A percentile compares a stretch with the other conserved stretches of the same genome.
These are phyloP conservation scores for Napeogenes sylphis DNA, from an alignment of 2,888 invertebrate species.

Conservation along the genomic window DNA sequence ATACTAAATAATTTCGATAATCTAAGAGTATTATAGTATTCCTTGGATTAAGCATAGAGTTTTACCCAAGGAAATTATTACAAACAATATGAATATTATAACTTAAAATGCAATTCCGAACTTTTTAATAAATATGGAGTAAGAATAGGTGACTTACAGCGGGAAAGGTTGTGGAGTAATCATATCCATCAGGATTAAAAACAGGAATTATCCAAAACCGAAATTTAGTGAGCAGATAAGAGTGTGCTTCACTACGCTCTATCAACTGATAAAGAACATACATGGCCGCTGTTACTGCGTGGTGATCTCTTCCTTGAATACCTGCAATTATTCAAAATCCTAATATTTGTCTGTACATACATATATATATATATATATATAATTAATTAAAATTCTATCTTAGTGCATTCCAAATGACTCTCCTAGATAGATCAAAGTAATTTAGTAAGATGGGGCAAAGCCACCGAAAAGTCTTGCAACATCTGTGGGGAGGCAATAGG, in stretches of 20 bases:
- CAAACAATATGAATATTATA: no score
- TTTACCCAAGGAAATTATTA: no score
- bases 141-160: slow-evolving; percentile 44
- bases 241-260: slow-evolving; percentile 56
- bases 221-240: slow-evolving; percentile 57
- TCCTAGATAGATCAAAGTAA: no score
- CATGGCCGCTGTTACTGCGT: slow-evolving; percentile 66
- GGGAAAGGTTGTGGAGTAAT: slow-evolving; percentile 69
- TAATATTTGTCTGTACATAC: neutral
- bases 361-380: no score
- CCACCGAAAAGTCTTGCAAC: no score
- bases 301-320: slow-evolving; percentile 68
- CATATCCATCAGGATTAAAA: slow-evolving; percentile 71
- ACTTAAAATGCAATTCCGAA: neutral
- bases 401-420: no score
- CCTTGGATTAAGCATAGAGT: no score
- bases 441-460: no score
- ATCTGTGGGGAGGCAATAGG: no score
- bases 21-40: no score
- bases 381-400: no score
- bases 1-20: no score
- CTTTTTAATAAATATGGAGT: neutral
- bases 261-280: slow-evolving; percentile 64
- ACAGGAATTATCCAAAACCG: slow-evolving; percentile 70
- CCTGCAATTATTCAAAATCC: slow-evolving; percentile 40